Percentiles rank a stretch among this genome's conserved stretches.
Conservation (phyloP, 2,113 vertebrate genomes). For the Dascyllus trimaculatus region DNA sequence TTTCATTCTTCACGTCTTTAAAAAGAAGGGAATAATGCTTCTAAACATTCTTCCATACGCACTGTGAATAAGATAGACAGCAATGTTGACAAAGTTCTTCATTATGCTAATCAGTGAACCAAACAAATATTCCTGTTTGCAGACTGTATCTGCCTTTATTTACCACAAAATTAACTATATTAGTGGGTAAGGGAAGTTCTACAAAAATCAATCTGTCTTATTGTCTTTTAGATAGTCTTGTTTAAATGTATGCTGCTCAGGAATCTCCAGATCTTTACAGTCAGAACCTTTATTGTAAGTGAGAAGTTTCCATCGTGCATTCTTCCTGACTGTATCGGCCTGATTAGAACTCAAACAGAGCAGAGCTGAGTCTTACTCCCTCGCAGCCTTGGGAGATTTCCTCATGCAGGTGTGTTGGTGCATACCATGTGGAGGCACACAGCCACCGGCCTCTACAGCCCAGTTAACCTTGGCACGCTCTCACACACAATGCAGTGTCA, state of each 20-base stretch:
- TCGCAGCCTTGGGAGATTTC: not conserved
- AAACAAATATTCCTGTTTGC: not conserved
- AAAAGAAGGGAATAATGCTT: not conserved
- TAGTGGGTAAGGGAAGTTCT: too few relatives aligned
- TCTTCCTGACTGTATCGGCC: not conserved
- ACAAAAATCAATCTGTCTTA: too few relatives aligned
- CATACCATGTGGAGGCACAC: slow-evolving; percentile 19
- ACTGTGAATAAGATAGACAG: not conserved
- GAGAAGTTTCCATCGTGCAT: not conserved
- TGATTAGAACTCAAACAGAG: slow-evolving; percentile 12
- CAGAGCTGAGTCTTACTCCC: not conserved
- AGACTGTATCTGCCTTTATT: not conserved
- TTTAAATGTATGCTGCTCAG: slow-evolving; percentile 10
- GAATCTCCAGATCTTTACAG: not conserved
- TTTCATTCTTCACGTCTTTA: not conserved
- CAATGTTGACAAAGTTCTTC: not conserved
- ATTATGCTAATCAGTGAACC: not conserved
- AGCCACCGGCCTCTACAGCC: slow-evolving; percentile 25
- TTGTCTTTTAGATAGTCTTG: too few relatives aligned
- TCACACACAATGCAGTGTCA: slow-evolving; percentile 52
- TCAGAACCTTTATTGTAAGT: not conserved
- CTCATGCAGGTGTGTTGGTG: slow-evolving; percentile 10
- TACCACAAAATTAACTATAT: not conserved
- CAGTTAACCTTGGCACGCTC: slow-evolving; percentile 56
- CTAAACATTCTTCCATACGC: not conserved